phyloP scores from a whole-genome alignment of 2,888 invertebrate genomes.

The Acleris cristana region DNA sequence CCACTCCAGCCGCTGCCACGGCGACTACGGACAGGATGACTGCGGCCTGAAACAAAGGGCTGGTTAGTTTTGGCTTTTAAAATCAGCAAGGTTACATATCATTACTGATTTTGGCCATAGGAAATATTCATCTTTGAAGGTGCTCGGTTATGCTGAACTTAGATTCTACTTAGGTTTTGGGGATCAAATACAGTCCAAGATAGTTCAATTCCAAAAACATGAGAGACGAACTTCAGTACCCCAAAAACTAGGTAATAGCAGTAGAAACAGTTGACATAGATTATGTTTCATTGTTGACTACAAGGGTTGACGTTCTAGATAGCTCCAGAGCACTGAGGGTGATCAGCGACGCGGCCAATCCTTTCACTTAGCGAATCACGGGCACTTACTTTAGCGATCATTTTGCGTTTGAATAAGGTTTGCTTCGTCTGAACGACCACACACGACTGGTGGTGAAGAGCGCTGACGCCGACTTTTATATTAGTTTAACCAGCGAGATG shows the following conservation, averaged over 20 bases:
- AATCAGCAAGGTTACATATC: background rate
- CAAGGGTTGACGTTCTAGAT: background rate
- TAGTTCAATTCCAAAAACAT: too few species aligned
- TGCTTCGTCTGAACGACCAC: slow-evolving; percentile 78
- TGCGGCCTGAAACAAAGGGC: slow-evolving; percentile 59
- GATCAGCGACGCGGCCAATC: slow-evolving; percentile 46
- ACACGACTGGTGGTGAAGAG: slow-evolving; percentile 78
- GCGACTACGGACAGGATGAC: slow-evolving; percentile 73
- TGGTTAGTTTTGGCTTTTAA: background rate
- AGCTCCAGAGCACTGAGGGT: slow-evolving; percentile 21
- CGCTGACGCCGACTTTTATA: slow-evolving; percentile 75
- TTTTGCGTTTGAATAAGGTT: slow-evolving; percentile 78
- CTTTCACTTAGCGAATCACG: slow-evolving; percentile 62
- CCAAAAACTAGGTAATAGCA: too few species aligned
- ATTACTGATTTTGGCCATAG: background rate
- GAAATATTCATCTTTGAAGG: background rate
- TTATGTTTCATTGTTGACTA: background rate
- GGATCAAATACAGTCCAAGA: too few species aligned
- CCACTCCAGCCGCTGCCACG: slow-evolving; percentile 70
- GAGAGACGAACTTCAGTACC: too few species aligned
- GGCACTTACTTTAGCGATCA: slow-evolving; percentile 81
- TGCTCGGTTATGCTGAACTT: too few species aligned
- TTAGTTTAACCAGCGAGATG: slow-evolving; percentile 73
- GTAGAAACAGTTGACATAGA: background rate
- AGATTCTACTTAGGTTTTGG: too few species aligned